Evolutionary conservation across 2,888 invertebrate genomes (phyloP).

Genomic region (Plutella xylostella): DNA sequence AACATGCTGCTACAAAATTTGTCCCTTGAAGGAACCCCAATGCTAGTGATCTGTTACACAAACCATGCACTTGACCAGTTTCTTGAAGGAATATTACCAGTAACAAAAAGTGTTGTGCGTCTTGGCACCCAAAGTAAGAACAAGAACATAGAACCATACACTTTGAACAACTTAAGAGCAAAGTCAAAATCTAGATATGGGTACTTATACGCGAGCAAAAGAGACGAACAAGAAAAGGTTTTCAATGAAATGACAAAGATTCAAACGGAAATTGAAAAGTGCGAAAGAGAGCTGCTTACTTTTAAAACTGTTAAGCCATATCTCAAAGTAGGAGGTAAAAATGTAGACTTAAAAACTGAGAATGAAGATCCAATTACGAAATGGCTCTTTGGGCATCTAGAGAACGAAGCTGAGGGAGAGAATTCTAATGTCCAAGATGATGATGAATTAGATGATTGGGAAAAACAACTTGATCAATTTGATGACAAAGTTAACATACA

Average conservation of each 20-base stretch:
- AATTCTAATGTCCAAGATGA: constrained; percentile 27
- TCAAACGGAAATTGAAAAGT: constrained; percentile 50
- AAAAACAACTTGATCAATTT: constrained; percentile 28
- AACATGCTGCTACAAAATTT: constrained; percentile 74
- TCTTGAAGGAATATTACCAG: constrained; percentile 73
- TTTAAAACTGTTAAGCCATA: constrained; percentile 37
- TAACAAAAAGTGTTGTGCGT: constrained; percentile 73
- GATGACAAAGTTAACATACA: constrained; percentile 14
- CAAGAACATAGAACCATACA: constrained; percentile 62
- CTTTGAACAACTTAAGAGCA: constrained; percentile 45
- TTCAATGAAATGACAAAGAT: constrained; percentile 43
- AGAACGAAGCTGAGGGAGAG: too few relatives aligned
- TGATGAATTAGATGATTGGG: constrained; percentile 30
- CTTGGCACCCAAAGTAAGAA: constrained; percentile 78
- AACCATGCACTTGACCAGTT: constrained; percentile 92
- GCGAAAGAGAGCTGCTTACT: constrained; percentile 42
- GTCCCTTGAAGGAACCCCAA: constrained; percentile 69
- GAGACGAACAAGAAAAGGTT: constrained; percentile 37
- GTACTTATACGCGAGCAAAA: constrained; percentile 39
- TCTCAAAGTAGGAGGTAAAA: constrained; percentile 30
- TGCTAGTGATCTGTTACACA: constrained; percentile 84
- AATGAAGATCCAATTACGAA: constrained; percentile 41
- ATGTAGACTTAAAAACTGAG: constrained; percentile 28
- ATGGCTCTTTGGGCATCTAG: constrained; percentile 51
- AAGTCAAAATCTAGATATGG: constrained; percentile 47